Evolutionary conservation across 2,888 invertebrate genomes (phyloP).

Genomic region (Poecilus cupreus): DNA sequence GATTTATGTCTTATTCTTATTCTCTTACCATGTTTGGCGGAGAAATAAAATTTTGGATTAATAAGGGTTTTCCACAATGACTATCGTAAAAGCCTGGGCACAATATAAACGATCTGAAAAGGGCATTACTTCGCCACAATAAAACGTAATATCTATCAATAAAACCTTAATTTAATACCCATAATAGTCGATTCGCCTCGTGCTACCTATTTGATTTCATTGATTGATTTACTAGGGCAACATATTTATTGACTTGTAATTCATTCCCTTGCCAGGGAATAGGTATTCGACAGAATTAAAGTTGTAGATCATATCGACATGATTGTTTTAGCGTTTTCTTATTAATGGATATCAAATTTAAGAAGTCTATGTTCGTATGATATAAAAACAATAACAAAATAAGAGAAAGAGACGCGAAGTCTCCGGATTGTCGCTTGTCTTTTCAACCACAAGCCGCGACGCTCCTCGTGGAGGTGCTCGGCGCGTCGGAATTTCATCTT

Average conservation of each 20-base stretch:
- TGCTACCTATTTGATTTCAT: not conserved
- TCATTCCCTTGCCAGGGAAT: too few species aligned
- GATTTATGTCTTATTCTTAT: too few species aligned
- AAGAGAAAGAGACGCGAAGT: too few species aligned
- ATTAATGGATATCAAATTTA: too few species aligned
- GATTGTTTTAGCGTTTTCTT: too few species aligned
- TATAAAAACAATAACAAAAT: too few species aligned
- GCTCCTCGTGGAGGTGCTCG: not conserved
- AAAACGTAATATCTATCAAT: not conserved
- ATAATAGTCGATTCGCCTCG: not conserved
- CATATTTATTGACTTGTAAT: not conserved
- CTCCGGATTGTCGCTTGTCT: too few species aligned
- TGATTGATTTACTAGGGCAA: not conserved
- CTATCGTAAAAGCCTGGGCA: not conserved
- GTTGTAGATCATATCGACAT: too few species aligned
- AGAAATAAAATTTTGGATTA: not conserved
- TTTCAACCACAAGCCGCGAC: not conserved
- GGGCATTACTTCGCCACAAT: not conserved
- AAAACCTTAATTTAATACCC: not conserved
- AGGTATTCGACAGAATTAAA: too few species aligned
- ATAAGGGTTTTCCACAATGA: not conserved
- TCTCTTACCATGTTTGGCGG: not conserved
- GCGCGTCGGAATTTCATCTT: constrained; percentile 18
- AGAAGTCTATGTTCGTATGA: too few species aligned
- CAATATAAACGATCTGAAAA: not conserved